Conservation (phyloP, 2,888 invertebrate species). For the Diarsia rubi region DNA sequence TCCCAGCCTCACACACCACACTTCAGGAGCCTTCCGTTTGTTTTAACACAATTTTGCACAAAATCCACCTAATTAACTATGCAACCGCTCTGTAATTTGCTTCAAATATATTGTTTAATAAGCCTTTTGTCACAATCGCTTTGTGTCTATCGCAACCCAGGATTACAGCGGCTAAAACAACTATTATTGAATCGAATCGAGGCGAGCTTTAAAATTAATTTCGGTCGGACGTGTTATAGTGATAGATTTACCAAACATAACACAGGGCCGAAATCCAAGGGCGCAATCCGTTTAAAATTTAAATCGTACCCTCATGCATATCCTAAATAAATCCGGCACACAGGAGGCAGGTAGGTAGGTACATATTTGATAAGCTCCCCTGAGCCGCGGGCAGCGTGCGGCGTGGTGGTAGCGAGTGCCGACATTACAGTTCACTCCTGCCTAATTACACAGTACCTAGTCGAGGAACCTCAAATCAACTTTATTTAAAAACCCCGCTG, state of each 20-base stretch:
- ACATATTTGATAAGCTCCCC: constrained; percentile 90
- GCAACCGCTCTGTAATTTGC: constrained; percentile 73
- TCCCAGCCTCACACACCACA: constrained; percentile 63
- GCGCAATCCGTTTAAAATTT: constrained; percentile 91
- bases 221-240: constrained; percentile 77
- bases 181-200: constrained; percentile 84
- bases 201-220: constrained; percentile 80
- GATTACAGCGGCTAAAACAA: constrained; percentile 81
- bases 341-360: constrained; percentile 86
- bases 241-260: constrained; percentile 89
- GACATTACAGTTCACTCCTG: constrained; percentile 80
- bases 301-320: constrained; percentile 91
- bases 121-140: constrained; percentile 79
- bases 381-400: constrained; percentile 77
- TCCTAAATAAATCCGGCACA: constrained; percentile 90
- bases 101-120: constrained; percentile 76
- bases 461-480: constrained; percentile 81
- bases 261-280: constrained; percentile 88
- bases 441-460: constrained; percentile 86
- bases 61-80: constrained; percentile 73
- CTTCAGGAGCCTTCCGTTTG: constrained; percentile 60
- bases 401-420: constrained; percentile 69
- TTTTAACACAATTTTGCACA: constrained; percentile 67
- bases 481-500: constrained; percentile 76
- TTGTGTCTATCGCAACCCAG: constrained; percentile 73